Conservation (phyloP, 2,797 vertebrate genomes). For the Miichthys miiuy region DNA sequence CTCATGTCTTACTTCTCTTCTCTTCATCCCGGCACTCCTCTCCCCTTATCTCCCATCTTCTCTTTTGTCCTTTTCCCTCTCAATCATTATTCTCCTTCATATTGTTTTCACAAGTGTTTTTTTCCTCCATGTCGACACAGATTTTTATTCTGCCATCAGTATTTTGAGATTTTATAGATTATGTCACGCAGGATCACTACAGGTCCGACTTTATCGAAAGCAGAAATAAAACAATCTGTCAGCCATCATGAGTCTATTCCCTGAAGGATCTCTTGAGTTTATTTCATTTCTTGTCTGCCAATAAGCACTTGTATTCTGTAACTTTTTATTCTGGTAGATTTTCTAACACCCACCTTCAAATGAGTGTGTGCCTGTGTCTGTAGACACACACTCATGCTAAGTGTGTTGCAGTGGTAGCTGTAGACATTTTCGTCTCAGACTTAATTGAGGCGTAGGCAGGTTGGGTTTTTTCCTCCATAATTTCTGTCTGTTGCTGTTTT, state of each 20-base stretch:
- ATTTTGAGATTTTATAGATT: constrained; percentile 22
- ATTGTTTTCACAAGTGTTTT: not conserved
- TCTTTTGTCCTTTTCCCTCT: not conserved
- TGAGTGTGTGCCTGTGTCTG: constrained; percentile 15
- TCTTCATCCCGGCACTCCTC: not conserved
- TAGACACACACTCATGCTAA: constrained; percentile 20
- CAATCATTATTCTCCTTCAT: too few relatives aligned
- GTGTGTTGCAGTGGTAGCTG: constrained; percentile 50
- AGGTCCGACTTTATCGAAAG: constrained; percentile 2
- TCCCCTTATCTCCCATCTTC: not conserved
- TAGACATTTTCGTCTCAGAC: constrained; percentile 68
- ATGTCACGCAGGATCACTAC: constrained; percentile 7
- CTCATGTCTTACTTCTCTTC: not conserved
- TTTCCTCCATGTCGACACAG: not conserved
- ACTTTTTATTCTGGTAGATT: constrained; percentile 48
- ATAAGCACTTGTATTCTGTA: constrained; percentile 50
- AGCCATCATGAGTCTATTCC: not conserved
- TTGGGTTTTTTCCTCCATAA: constrained; percentile 14
- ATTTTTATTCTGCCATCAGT: constrained; percentile 7
- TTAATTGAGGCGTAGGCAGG: constrained; percentile 76
- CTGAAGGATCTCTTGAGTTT: constrained; percentile 44
- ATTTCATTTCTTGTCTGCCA: constrained; percentile 34
- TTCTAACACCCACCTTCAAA: constrained; percentile 54
- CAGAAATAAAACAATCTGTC: constrained; percentile 25
- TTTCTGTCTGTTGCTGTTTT: constrained; percentile 31